A percentile compares a stretch with the other conserved stretches of the same genome.
phyloP scores from a whole-genome alignment of 2,797 vertebrate genomes.

The Syncerus caffer region DNA sequence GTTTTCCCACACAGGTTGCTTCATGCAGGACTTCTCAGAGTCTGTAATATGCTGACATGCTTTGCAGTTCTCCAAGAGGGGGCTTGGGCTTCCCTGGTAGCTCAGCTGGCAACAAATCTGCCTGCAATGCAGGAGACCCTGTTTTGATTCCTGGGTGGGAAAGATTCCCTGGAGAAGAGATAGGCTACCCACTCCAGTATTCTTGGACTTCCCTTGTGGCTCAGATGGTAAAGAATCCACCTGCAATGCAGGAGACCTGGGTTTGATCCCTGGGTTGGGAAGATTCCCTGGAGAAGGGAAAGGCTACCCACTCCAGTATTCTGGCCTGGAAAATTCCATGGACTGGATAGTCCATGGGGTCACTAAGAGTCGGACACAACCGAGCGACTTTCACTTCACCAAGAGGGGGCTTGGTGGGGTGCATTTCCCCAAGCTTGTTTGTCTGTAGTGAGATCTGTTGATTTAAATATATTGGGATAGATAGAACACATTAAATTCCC shows the following conservation, averaged over 20 bases:
- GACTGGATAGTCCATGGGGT: not conserved
- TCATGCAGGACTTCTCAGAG: not conserved
- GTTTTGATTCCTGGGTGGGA: not conserved
- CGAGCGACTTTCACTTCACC: not conserved
- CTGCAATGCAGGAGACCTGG: not conserved
- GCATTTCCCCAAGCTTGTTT: not conserved
- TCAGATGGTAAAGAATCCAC: not conserved
- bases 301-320: not conserved
- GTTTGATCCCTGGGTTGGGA: not conserved
- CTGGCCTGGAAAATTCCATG: not conserved
- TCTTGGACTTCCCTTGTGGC: not conserved
- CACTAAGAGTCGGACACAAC: accelerated
- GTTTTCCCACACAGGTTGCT: not conserved
- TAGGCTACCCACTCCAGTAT: not conserved
- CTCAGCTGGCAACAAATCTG: not conserved
- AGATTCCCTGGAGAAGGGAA: not conserved
- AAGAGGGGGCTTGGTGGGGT: not conserved
- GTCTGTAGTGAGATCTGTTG: not conserved
- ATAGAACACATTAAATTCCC: accelerated
- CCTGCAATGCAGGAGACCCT: not conserved
- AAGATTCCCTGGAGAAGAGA: not conserved
- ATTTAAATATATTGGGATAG: not conserved
- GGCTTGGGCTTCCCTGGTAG: not conserved
- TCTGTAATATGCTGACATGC: accelerated
- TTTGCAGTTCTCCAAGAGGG: accelerated